Evolutionary conservation across 2,797 vertebrate species (phyloP).

Genomic region (Odontamblyopus rebecca): DNA sequence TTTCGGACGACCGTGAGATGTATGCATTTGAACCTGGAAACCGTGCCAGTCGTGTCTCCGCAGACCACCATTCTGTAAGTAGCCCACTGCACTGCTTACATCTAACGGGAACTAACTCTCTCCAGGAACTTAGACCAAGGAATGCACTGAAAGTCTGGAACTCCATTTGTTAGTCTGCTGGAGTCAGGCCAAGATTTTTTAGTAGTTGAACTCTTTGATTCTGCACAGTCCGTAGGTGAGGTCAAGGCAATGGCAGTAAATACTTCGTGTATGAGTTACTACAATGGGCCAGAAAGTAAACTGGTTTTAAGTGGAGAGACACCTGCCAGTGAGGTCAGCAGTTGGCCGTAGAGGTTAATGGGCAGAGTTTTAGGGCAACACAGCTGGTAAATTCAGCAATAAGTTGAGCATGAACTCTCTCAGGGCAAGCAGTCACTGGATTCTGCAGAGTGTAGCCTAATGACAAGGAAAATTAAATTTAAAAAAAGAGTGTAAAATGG

Average conservation of each 20-base stretch:
- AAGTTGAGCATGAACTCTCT: background rate
- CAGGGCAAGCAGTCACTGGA: background rate
- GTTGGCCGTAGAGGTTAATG: conserved; percentile 36
- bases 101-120: conserved; percentile 33
- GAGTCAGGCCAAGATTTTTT: background rate
- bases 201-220: background rate
- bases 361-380: conserved; percentile 40
- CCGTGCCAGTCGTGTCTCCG: conserved; percentile 85
- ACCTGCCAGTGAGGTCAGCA: conserved; percentile 55
- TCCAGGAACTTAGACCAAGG: conserved; percentile 4
- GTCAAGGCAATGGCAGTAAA: background rate
- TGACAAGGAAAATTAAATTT: background rate
- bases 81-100: conserved; percentile 9
- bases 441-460: background rate
- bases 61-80: conserved; percentile 97
- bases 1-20: conserved; percentile 96
- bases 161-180: background rate
- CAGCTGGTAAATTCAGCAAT: conserved; percentile 45
- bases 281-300: conserved; percentile 8
- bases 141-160: conserved; percentile 6
- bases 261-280: background rate
- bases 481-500: background rate
- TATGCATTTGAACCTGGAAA: conserved; percentile 95
- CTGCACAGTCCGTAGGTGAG: background rate
- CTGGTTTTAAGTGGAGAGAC: conserved; percentile 36